Percentiles rank a stretch among this genome's conserved stretches.
Conservation (phyloP, 2,113 vertebrate genomes). For the Columba janthina region DNA sequence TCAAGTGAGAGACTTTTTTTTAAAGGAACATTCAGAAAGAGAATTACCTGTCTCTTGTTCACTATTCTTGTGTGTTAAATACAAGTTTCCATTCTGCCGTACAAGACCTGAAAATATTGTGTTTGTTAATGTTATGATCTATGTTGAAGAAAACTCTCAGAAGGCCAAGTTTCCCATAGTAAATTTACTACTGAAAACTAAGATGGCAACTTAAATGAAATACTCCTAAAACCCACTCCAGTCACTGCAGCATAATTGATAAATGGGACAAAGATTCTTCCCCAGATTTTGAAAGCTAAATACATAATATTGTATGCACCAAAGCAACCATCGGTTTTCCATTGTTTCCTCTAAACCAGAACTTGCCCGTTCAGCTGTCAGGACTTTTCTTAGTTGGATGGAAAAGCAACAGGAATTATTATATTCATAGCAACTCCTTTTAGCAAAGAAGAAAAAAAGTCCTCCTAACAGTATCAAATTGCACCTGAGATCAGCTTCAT, state of each 20-base stretch:
- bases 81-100: not conserved
- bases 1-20: not conserved
- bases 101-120: not conserved
- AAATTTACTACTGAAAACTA: not conserved
- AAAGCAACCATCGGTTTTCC: not conserved
- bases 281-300: not conserved
- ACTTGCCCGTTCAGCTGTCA: not conserved
- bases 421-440: not conserved
- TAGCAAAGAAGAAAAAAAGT: not conserved
- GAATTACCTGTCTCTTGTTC: not conserved
- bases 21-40: not conserved
- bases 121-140: not conserved
- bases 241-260: not conserved
- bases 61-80: not conserved
- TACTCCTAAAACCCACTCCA: not conserved
- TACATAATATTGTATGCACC: not conserved
- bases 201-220: not conserved
- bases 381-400: not conserved
- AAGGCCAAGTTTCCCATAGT: not conserved
- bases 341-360: not conserved
- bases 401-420: not conserved
- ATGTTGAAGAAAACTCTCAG: not conserved
- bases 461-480: not conserved
- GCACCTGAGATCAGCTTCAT: not conserved
- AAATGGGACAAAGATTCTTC: not conserved